Conservation (phyloP, 92 coral and sea anemone genomes). For the Siderastrea siderea region DNA sequence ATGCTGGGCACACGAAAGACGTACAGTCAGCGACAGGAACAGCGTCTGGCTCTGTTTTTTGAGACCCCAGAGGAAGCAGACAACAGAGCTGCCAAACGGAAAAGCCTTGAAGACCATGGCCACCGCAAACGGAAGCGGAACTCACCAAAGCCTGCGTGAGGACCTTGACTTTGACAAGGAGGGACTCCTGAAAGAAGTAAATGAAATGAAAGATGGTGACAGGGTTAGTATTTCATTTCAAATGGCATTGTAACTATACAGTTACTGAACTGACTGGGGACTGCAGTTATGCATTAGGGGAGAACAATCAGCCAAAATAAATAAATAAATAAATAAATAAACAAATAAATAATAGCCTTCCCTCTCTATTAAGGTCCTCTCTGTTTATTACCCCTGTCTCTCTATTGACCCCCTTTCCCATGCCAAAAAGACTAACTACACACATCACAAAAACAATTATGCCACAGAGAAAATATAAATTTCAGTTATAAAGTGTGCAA, state of each 20-base stretch:
- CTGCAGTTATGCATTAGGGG: background rate
- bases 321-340: background rate
- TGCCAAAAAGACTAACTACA: too few species aligned
- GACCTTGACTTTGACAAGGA: slow-evolving; percentile 58
- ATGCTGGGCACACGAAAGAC: slow-evolving; percentile 57
- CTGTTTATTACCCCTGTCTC: background rate
- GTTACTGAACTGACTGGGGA: background rate
- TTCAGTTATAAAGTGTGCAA: too few species aligned
- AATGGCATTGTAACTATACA: background rate
- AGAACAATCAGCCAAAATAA: background rate
- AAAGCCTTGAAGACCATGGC: slow-evolving; percentile 14
- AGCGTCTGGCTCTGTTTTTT: slow-evolving; percentile 30
- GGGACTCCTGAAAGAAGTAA: slow-evolving; percentile 51
- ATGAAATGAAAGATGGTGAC: slow-evolving; percentile 59
- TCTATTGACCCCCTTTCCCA: too few species aligned
- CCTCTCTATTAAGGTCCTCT: background rate
- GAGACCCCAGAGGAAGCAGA: slow-evolving; percentile 24
- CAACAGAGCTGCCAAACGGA: background rate
- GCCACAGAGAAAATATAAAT: too few species aligned
- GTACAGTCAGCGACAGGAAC: slow-evolving; percentile 46
- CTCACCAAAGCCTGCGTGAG: slow-evolving; percentile 46
- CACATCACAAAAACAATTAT: too few species aligned
- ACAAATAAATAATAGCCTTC: background rate
- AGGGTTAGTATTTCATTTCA: slow-evolving; percentile 25
- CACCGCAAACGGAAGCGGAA: slow-evolving; percentile 45